These are phyloP conservation scores for Syrrhaptes paradoxus DNA, from an alignment of 2,113 vertebrate genomes.

Conservation along the genomic window DNA sequence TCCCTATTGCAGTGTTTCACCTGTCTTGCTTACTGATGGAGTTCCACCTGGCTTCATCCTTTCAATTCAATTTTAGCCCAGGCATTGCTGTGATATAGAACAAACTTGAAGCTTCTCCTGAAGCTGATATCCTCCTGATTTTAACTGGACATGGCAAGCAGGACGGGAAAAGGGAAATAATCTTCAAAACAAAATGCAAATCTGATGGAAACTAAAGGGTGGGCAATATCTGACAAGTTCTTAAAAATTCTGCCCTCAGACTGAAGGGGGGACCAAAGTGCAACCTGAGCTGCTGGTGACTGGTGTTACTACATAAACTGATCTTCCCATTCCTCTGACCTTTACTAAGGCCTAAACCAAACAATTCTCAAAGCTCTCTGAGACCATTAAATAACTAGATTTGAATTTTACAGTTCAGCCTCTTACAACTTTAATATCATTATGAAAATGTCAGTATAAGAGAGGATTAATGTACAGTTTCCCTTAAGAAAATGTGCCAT, in stretches of 20 bases:
- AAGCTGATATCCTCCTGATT: neutral
- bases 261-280: neutral
- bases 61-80: neutral
- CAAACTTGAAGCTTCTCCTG: neutral
- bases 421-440: slow-evolving; percentile 13
- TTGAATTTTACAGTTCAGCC: slow-evolving; percentile 15
- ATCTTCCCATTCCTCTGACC: neutral
- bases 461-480: slow-evolving; percentile 37
- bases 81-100: neutral
- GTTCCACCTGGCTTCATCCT: neutral
- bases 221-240: neutral
- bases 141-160: neutral
- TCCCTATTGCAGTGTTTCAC: neutral
- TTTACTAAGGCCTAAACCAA: neutral
- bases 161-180: neutral
- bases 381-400: neutral
- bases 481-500: neutral
- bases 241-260: neutral
- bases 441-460: neutral
- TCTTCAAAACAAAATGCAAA: neutral
- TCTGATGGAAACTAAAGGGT: neutral
- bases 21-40: neutral
- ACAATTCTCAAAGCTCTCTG: neutral
- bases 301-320: neutral
- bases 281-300: neutral